Percentiles rank a stretch among this genome's conserved stretches.
Conservation (phyloP, 2,888 invertebrate genomes). For the Boloria euphrosyne region DNA sequence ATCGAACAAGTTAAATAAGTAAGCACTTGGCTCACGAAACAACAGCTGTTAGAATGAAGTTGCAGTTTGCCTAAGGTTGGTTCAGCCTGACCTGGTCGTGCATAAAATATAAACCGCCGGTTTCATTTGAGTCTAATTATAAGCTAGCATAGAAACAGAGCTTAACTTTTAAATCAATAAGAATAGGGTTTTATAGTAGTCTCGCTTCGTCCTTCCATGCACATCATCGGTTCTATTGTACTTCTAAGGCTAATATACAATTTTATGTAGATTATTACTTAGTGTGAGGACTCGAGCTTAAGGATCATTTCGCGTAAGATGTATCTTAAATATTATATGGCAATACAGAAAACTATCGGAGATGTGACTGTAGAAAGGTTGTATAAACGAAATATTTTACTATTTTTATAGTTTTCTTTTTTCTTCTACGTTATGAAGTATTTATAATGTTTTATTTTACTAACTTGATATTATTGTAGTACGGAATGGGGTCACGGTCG, state of each 20-base stretch:
- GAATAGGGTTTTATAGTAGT: not conserved
- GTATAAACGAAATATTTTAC: no score
- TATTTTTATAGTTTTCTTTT: no score
- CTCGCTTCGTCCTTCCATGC: not conserved
- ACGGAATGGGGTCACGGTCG: conserved; percentile 88
- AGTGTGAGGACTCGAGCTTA: no score
- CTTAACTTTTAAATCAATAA: conserved; percentile 8
- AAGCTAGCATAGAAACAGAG: conserved; percentile 12
- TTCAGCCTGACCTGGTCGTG: not conserved
- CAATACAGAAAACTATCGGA: no score
- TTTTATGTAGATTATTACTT: not conserved
- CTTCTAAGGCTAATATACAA: not conserved
- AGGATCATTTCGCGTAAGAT: no score
- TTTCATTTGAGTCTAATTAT: not conserved
- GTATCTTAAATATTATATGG: no score
- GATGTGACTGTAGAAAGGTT: no score
- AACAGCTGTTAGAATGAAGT: conserved; percentile 3
- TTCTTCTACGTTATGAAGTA: no score
- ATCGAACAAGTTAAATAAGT: conserved; percentile 12
- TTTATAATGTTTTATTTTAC: no score
- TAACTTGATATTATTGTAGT: conserved; percentile 46
- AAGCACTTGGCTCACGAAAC: conserved; percentile 6
- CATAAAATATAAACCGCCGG: not conserved
- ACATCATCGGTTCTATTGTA: not conserved
- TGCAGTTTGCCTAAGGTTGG: not conserved